phyloP scores from a whole-genome alignment of 35 echinoderm and acorn worm genomes.

The Chiridota heheva region DNA sequence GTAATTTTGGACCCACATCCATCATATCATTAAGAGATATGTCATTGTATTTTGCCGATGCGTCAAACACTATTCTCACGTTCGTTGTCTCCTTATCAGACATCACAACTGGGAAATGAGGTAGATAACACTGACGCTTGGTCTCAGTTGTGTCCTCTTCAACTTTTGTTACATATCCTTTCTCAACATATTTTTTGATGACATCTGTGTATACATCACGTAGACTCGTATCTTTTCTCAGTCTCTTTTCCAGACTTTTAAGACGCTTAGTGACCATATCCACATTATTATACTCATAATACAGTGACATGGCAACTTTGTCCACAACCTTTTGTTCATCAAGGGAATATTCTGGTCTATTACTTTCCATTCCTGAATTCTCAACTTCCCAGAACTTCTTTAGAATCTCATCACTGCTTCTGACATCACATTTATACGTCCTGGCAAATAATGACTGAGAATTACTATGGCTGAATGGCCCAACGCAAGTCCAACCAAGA shows the following conservation, averaged over 20 bases:
- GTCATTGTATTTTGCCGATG: constrained; percentile 7
- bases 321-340: constrained; percentile 21
- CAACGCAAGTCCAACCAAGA: constrained; percentile 35
- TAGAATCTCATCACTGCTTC: not conserved
- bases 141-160: not conserved
- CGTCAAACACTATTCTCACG: constrained; percentile 26
- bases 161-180: constrained; percentile 40
- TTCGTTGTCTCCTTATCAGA: constrained; percentile 36
- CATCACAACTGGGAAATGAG: constrained; percentile 50
- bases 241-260: not conserved
- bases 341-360: not conserved
- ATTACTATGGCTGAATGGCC: not conserved
- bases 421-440: constrained; percentile 19
- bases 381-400: constrained; percentile 47
- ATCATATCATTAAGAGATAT: constrained; percentile 42
- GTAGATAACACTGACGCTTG: constrained; percentile 15
- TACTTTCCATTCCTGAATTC: constrained; percentile 8
- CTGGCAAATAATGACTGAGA: not conserved
- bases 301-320: not conserved
- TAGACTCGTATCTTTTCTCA: not conserved
- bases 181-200: constrained; percentile 2
- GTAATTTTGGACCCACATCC: constrained; percentile 11
- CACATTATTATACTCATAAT: not conserved
- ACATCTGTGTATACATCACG: not conserved
- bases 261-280: not conserved